Evolutionary conservation across 2,888 invertebrate species (phyloP).

Genomic region (Cartodere bifasciata): DNA sequence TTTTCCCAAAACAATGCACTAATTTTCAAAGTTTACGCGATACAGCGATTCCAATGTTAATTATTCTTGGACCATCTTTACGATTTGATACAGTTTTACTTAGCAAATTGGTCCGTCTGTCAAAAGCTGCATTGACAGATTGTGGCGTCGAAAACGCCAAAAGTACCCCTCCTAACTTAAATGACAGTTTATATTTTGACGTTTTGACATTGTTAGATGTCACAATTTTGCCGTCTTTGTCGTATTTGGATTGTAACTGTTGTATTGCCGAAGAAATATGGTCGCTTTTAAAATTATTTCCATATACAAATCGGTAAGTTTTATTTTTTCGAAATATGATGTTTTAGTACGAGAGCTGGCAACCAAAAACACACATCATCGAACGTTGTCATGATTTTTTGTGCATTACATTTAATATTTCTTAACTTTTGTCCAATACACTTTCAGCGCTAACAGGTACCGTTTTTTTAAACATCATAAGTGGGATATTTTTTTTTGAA

Average conservation of each 20-base stretch:
- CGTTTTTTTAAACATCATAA: too few relatives aligned
- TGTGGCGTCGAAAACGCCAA: conserved; percentile 26
- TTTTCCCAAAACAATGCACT: conserved; percentile 54
- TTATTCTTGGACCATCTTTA: conserved; percentile 75
- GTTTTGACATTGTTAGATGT: conserved; percentile 78
- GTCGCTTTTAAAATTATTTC: conserved; percentile 73
- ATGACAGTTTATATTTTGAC: conserved; percentile 62
- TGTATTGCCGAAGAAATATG: conserved; percentile 95
- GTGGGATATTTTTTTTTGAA: too few relatives aligned
- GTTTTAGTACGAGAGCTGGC: too few relatives aligned
- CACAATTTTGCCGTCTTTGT: conserved; percentile 79
- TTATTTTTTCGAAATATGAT: too few relatives aligned
- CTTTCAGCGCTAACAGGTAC: too few relatives aligned
- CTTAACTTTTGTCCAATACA: too few relatives aligned
- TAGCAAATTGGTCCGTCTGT: conserved; percentile 63
- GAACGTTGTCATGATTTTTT: too few relatives aligned
- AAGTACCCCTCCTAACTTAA: conserved; percentile 22
- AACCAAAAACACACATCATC: too few relatives aligned
- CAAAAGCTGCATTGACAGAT: conserved; percentile 30
- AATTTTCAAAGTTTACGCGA: conserved; percentile 61
- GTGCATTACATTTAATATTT: too few relatives aligned
- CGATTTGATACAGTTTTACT: conserved; percentile 80
- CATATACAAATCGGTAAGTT: too few relatives aligned
- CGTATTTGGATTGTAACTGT: conserved; percentile 87
- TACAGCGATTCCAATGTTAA: conserved; percentile 72